Conservation (phyloP, 1,140 invertebrate genomes). For the Papilio helenus region DNA sequence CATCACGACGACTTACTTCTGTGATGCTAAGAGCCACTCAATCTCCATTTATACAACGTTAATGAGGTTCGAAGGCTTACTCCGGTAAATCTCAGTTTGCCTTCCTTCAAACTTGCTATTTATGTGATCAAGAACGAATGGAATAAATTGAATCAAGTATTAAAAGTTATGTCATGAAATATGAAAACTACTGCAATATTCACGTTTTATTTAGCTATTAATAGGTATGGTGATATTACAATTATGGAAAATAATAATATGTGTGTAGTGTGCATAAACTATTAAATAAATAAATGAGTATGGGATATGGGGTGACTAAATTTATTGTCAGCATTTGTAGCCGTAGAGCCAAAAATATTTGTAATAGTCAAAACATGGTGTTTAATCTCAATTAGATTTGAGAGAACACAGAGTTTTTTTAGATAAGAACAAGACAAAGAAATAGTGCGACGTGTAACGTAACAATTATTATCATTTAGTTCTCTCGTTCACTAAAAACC, state of each 20-base stretch:
- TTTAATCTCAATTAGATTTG: too few species aligned
- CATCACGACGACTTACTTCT: conserved; percentile 34
- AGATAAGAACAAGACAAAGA: not conserved
- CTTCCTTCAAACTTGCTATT: not conserved
- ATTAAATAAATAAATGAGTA: too few species aligned
- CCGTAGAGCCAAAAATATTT: not conserved
- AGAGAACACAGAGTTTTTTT: not conserved
- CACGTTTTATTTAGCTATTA: not conserved
- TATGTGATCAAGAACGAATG: conserved; percentile 15
- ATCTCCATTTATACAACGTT: conserved; percentile 24
- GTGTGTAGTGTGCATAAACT: too few species aligned
- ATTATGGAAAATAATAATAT: too few species aligned
- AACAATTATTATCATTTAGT: not conserved
- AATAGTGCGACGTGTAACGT: not conserved
- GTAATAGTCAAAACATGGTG: not conserved
- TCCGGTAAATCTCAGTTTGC: not conserved
- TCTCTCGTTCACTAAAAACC: conserved; percentile 28
- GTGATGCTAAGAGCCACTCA: not conserved
- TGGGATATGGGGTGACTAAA: not conserved
- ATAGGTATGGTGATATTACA: too few species aligned
- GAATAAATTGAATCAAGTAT: conserved; percentile 18
- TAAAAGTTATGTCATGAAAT: conserved; percentile 10
- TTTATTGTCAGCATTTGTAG: not conserved
- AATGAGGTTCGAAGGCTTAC: conserved; percentile 30
- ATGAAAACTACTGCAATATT: not conserved